A percentile compares a stretch with the other conserved stretches of the same genome.
Conservation (phyloP, 2,888 invertebrate species). For the Phortica okadai region DNA sequence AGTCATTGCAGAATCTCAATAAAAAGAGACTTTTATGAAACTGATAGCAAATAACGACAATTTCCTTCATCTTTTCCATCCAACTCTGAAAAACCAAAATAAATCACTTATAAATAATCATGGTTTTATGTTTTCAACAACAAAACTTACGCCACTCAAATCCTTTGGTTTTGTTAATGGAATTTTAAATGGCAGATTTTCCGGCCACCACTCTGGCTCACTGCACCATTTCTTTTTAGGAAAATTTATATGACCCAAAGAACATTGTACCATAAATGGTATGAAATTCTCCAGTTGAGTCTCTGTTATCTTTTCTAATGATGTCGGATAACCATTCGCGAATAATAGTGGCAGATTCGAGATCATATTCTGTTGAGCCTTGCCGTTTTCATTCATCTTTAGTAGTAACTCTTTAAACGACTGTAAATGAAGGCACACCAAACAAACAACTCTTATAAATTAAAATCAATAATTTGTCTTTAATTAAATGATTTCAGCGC, state of each 20-base stretch:
- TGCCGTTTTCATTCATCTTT: constrained; percentile 74
- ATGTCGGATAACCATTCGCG: constrained; percentile 84
- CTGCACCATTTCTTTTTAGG: constrained; percentile 74
- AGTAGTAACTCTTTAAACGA: too few species aligned
- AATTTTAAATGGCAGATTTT: constrained; percentile 81
- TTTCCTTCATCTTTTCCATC: constrained; percentile 80
- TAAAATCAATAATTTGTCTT: too few species aligned
- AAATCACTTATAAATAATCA: constrained; percentile 11
- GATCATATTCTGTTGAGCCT: constrained; percentile 79
- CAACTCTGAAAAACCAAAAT: constrained; percentile 76
- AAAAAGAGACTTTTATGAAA: constrained; percentile 85
- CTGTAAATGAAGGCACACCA: too few species aligned
- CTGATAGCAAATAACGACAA: constrained; percentile 84
- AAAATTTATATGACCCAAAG: constrained; percentile 81
- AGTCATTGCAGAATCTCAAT: constrained; percentile 83
- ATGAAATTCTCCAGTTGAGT: constrained; percentile 83
- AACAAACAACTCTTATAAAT: too few species aligned
- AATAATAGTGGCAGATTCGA: constrained; percentile 85
- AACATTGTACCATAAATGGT: constrained; percentile 86
- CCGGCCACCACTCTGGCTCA: constrained; percentile 85
- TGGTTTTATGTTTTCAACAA: neutral
- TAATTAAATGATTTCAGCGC: too few species aligned
- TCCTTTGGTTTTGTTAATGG: constrained; percentile 80
- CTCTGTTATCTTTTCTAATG: constrained; percentile 81
- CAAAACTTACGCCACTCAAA: constrained; percentile 75